A percentile compares a stretch with the other conserved stretches of the same genome.
These are phyloP conservation scores for Gila orcuttii DNA, from an alignment of 2,113 vertebrate species.

Conservation along the genomic window DNA sequence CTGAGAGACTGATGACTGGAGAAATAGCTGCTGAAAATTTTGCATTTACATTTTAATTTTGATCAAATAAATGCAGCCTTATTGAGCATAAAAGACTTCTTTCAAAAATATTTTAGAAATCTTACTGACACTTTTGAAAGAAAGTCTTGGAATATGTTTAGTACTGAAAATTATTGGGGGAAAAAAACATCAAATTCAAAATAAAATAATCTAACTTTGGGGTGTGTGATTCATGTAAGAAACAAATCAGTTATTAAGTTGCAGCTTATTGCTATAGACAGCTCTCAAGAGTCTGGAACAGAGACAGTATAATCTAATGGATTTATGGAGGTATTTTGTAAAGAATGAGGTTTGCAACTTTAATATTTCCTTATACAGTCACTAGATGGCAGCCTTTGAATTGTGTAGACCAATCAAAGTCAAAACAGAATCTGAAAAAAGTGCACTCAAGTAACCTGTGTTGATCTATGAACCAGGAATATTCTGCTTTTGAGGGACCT, in stretches of 20 bases:
- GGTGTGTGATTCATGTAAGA: neutral
- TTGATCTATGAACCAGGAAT: conserved; percentile 9
- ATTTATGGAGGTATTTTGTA: neutral
- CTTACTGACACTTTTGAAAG: neutral
- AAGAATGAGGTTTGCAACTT: neutral
- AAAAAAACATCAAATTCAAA: neutral
- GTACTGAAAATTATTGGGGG: neutral
- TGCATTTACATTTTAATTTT: neutral
- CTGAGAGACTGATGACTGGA: neutral
- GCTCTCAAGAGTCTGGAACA: neutral
- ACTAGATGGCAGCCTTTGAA: conserved; percentile 41
- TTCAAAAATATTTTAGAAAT: no score
- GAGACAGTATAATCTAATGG: neutral
- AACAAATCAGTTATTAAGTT: neutral
- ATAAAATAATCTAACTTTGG: neutral
- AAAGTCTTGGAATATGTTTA: neutral
- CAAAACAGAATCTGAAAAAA: neutral
- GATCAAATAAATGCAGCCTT: neutral
- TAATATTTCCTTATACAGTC: neutral
- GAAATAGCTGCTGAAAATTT: neutral
- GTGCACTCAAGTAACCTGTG: conserved; percentile 6
- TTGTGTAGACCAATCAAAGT: neutral
- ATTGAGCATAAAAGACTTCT: neutral
- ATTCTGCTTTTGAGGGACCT: neutral
- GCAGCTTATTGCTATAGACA: neutral